Conservation (phyloP, 2,113 vertebrate species). For the Oxyura jamaicensis region DNA sequence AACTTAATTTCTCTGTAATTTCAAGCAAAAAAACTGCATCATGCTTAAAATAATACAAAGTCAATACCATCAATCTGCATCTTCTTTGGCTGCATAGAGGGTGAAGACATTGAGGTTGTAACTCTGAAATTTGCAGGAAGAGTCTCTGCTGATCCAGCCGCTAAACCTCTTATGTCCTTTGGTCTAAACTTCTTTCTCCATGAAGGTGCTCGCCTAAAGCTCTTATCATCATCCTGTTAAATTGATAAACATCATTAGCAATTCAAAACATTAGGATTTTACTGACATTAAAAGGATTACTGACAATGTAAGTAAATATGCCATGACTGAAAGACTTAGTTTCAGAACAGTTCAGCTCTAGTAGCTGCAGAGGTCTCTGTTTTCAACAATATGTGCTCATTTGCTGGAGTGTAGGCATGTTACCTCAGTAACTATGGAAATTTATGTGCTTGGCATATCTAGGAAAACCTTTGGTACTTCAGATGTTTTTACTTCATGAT, state of each 20-base stretch:
- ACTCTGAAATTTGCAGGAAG: slow-evolving; percentile 96
- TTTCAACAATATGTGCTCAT: neutral
- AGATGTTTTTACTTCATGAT: neutral
- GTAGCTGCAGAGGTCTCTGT: neutral
- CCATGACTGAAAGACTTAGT: neutral
- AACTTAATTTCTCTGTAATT: neutral
- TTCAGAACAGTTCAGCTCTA: neutral
- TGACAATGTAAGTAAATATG: neutral
- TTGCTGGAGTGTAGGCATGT: neutral
- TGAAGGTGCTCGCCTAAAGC: slow-evolving; percentile 93
- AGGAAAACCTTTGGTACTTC: neutral
- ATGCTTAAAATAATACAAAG: slow-evolving; percentile 19
- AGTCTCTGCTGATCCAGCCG: slow-evolving; percentile 90
- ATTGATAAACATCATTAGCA: slow-evolving; percentile 22
- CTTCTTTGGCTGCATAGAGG: slow-evolving; percentile 94
- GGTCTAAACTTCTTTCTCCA: slow-evolving; percentile 98
- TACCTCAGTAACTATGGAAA: neutral
- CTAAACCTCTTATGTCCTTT: slow-evolving; percentile 91
- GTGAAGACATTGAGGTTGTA: slow-evolving; percentile 86
- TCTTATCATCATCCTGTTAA: slow-evolving; percentile 92
- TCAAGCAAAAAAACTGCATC: neutral
- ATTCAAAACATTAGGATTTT: neutral
- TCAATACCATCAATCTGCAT: slow-evolving; percentile 91
- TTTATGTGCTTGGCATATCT: neutral
- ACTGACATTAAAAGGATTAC: neutral